phyloP scores from a whole-genome alignment of 2,113 vertebrate species.

The Xerus inauris region DNA sequence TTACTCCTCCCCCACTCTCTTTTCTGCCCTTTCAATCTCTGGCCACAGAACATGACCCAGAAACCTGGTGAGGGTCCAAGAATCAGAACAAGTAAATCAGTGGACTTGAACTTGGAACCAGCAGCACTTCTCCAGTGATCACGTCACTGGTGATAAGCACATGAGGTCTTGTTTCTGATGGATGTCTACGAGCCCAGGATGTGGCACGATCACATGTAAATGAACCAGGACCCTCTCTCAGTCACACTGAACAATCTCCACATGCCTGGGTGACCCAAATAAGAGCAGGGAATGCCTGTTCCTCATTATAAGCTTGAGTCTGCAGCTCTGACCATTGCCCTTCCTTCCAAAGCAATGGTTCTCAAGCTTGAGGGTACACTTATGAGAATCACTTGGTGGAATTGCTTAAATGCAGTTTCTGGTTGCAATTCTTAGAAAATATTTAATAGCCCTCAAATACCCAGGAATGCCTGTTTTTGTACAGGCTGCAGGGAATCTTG shows the following conservation, averaged over 20 bases:
- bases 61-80: background rate
- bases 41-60: background rate
- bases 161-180: background rate
- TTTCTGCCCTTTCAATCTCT: background rate
- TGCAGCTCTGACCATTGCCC: background rate
- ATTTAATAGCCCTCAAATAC: background rate
- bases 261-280: background rate
- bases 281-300: background rate
- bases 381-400: background rate
- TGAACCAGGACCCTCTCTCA: background rate
- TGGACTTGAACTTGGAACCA: background rate
- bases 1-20: no score
- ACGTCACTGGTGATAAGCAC: background rate
- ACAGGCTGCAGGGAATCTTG: background rate
- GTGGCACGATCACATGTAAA: no score
- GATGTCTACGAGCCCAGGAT: background rate
- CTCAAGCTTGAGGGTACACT: background rate
- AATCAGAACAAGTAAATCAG: background rate
- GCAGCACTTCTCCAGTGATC: background rate
- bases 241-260: background rate
- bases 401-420: background rate
- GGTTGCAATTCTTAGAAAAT: background rate
- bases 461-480: background rate
- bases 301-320: background rate
- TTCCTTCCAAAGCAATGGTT: background rate